Percentiles rank a stretch among this genome's conserved stretches.
Evolutionary conservation across 2,888 invertebrate genomes (phyloP).

Genomic region (Caenorhabditis sp.): DNA sequence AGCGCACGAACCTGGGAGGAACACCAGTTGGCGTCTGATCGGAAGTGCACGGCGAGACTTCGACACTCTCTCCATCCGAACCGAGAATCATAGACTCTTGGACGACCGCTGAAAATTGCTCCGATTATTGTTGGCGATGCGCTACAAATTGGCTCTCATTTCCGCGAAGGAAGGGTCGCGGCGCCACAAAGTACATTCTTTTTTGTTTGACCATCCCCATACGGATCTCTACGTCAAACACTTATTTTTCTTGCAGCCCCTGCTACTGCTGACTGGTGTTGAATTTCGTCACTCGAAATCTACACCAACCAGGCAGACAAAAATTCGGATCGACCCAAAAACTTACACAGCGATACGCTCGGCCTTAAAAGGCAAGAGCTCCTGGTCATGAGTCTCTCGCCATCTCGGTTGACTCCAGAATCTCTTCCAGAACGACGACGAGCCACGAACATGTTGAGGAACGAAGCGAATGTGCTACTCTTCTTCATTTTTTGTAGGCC

Average conservation of each 20-base stretch:
- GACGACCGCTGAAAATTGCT: conserved; percentile 81
- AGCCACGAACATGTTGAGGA: conserved; percentile 61
- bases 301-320: conserved; percentile 5
- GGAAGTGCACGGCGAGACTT: conserved; percentile 78
- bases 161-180: conserved; percentile 1
- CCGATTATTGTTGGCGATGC: conserved; percentile 11
- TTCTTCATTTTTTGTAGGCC: conserved; percentile 55
- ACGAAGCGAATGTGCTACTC: conserved; percentile 63
- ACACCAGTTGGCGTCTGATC: conserved; percentile 75
- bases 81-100: conserved; percentile 82
- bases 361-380: conserved; percentile 61
- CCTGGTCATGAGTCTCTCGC: conserved; percentile 61
- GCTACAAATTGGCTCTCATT: conserved; percentile 36
- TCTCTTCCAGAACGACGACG: conserved; percentile 51
- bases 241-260: background rate
- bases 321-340: background rate
- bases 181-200: conserved; percentile 49
- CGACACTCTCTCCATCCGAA: conserved; percentile 82
- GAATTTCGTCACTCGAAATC: conserved; percentile 42
- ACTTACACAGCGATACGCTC: conserved; percentile 62
- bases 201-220: conserved; percentile 17
- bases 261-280: conserved; percentile 18
- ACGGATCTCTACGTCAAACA: conserved; percentile 35
- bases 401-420: conserved; percentile 23
- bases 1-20: conserved; percentile 57